Base-by-base conservation (phyloP, 2,888 invertebrate genomes). In the Dryobota labecula region DNA sequence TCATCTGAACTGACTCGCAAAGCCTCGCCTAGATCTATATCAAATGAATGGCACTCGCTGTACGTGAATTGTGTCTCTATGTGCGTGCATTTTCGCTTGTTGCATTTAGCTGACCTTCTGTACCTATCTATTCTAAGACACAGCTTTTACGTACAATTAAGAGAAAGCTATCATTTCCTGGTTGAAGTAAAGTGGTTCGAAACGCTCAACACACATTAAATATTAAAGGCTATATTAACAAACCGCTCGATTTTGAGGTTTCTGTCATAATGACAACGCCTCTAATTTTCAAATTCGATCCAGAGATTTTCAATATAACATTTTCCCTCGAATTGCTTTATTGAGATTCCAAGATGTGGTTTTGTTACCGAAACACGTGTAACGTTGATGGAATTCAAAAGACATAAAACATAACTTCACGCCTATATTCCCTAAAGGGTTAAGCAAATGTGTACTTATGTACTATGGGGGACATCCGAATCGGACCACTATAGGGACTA, bases 191-290 rank as follows among this genome's bases (percentile, higher is more conserved):
- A 73, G 49, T 73, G 54, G 38, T 61, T 20, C 20, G 43, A 24
- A 74, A 74, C 45, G 41, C 69, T 43, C 15, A 30, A 20, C 24
- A 30, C 72, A 47, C 41, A 30, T 64, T 30, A 41, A 72, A 41
- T 47, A 58, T 51, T 58, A 18, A 76, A 36, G 33, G 33, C 45
- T 27, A 13, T 76, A 70, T 76, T 70, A 60, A 60, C 56, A 70
- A 47, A 30, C 13, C 13, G 9, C 27, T 61, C 27, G 15, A 70
- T 30, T 54, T 30, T 43, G 36, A 20, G 61, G 30, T 36, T 47
- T 47, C 53, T 54, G 18, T 24, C n/a, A 1, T 58, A 45, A 70
- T 47, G 33, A 69, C 41, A 47, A 24, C n/a, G 58, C 41, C 33
- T 58, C 47, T 27, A 49, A 74, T 51, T 49, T 51, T 60, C 20